phyloP scores from a whole-genome alignment of 2,797 vertebrate genomes.

The Arremon aurantiirostris region DNA sequence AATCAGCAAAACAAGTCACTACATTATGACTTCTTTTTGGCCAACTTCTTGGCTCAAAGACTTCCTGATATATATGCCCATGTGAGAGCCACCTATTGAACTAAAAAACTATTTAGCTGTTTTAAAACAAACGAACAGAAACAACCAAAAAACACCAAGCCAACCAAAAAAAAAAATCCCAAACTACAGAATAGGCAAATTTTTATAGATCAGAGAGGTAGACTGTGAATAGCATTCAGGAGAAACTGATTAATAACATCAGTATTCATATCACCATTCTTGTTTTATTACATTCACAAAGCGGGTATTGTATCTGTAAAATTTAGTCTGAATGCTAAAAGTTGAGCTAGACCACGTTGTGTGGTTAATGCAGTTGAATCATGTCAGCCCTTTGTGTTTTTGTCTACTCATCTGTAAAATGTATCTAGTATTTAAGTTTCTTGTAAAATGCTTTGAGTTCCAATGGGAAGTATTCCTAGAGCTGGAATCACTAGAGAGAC shows the following conservation, averaged over 20 bases:
- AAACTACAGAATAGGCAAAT: background rate
- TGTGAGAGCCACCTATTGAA: background rate
- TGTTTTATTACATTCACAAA: background rate
- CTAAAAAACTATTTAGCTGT: background rate
- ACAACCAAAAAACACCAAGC: accelerated
- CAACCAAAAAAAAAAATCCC: accelerated
- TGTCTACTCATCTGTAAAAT: background rate
- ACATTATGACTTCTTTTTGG: background rate
- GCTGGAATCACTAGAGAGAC: background rate
- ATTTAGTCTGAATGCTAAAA: background rate
- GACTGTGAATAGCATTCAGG: background rate
- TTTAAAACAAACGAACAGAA: background rate
- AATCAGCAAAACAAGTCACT: background rate
- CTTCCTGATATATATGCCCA: background rate
- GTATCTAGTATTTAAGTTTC: background rate
- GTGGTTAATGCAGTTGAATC: background rate
- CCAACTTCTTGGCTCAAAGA: background rate
- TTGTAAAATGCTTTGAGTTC: background rate
- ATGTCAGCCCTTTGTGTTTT: background rate
- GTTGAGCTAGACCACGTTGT: background rate
- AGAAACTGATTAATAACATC: background rate
- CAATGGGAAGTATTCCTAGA: background rate
- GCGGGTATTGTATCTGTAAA: background rate
- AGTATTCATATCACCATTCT: background rate
- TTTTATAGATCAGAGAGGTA: background rate